Conservation (phyloP, 1,140 invertebrate genomes). For the Drosophila jambulina region DNA sequence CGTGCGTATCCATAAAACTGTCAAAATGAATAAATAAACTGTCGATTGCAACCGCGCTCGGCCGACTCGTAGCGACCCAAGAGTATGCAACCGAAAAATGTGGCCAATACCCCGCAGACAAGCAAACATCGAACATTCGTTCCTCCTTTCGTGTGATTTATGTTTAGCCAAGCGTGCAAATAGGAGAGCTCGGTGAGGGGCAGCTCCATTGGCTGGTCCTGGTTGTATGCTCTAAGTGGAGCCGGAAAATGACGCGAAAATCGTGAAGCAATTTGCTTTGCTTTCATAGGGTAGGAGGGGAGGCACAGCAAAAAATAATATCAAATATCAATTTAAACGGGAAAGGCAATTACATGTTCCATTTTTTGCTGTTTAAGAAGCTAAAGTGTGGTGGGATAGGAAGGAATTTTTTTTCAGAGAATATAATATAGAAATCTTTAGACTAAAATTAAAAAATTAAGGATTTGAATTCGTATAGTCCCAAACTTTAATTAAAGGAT, state of each 20-base stretch:
- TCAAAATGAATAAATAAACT: slow-evolving; percentile 64
- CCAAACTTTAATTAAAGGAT: neutral
- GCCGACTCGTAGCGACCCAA: neutral
- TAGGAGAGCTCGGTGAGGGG: slow-evolving; percentile 1
- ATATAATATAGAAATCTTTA: neutral
- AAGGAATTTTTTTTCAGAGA: too few species aligned
- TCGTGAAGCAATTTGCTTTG: slow-evolving; percentile 48
- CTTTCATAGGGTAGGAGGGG: neutral
- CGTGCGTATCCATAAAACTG: slow-evolving; percentile 62
- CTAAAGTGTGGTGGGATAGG: neutral
- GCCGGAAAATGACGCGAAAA: slow-evolving; percentile 55
- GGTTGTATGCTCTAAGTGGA: slow-evolving; percentile 17
- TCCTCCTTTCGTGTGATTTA: slow-evolving; percentile 62
- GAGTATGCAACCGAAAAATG: slow-evolving; percentile 39
- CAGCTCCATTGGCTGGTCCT: neutral
- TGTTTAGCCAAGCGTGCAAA: slow-evolving; percentile 40
- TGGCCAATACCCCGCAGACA: slow-evolving; percentile 16
- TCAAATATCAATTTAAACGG: neutral
- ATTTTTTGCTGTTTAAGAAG: neutral
- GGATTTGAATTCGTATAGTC: neutral
- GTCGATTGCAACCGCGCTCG: slow-evolving; percentile 29
- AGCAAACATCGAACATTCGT: slow-evolving; percentile 20
- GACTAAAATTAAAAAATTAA: neutral
- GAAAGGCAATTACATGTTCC: neutral
- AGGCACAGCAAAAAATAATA: slow-evolving; percentile 23